These are phyloP conservation scores for Enteromius radiatus DNA, from an alignment of 2,797 vertebrate genomes.

Conservation along the genomic window DNA sequence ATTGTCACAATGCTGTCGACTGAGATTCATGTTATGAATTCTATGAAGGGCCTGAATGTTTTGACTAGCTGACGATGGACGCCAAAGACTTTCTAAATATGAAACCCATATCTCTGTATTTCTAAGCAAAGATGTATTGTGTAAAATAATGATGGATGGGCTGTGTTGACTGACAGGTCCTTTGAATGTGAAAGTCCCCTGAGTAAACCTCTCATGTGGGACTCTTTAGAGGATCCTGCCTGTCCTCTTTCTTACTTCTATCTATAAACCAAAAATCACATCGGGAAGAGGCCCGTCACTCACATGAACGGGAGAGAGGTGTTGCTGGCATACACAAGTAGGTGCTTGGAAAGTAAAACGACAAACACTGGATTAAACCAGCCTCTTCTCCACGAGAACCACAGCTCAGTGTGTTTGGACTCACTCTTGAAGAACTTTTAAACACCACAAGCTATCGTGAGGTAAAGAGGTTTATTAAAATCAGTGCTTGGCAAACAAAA, in stretches of 20 bases:
- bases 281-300: constrained; percentile 41
- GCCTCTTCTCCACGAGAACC: not conserved
- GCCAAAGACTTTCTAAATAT: not conserved
- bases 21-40: not conserved
- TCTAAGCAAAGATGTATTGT: not conserved
- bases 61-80: not conserved
- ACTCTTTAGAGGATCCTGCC: constrained; percentile 18
- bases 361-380: constrained; percentile 19
- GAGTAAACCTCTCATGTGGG: constrained; percentile 10
- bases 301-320: not conserved
- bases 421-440: constrained; percentile 33
- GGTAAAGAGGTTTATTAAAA: constrained; percentile 56
- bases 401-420: not conserved
- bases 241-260: constrained; percentile 5
- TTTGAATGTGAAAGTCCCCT: constrained; percentile 32
- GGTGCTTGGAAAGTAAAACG: not conserved
- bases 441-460: constrained; percentile 31
- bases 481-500: constrained; percentile 24
- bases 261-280: constrained; percentile 17
- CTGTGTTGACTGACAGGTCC: constrained; percentile 12
- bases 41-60: not conserved
- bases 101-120: not conserved
- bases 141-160: constrained; percentile 26
- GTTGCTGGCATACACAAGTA: constrained; percentile 33
- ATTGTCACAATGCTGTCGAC: not conserved